Evolutionary conservation across 2,888 invertebrate genomes (phyloP).

Genomic region (Ligdia adustata): DNA sequence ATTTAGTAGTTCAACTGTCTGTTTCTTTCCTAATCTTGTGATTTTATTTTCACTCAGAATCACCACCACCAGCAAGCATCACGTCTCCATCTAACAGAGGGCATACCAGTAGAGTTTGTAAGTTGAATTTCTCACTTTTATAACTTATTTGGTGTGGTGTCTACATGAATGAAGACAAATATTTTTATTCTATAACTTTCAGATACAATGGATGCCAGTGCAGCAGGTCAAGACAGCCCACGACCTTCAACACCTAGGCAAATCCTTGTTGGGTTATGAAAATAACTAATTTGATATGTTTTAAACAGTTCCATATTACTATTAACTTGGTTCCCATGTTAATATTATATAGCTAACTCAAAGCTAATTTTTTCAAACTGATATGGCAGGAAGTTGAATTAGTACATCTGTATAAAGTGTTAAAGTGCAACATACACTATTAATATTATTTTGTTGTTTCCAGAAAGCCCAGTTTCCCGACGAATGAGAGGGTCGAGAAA

Average conservation of each 20-base stretch:
- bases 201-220: too few relatives aligned
- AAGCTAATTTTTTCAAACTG: too few relatives aligned
- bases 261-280: not conserved
- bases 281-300: not conserved
- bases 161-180: not conserved
- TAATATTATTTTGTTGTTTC: not conserved
- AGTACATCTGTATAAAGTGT: too few relatives aligned
- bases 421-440: too few relatives aligned
- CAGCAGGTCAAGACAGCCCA: too few relatives aligned
- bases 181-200: too few relatives aligned
- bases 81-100: not conserved
- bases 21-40: not conserved
- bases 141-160: not conserved
- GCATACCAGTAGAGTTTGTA: not conserved
- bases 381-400: too few relatives aligned
- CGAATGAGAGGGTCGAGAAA: not conserved
- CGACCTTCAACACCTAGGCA: not conserved
- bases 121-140: not conserved
- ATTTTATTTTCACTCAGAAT: constrained; percentile 1
- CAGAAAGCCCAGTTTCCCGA: too few relatives aligned
- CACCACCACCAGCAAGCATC: not conserved
- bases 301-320: too few relatives aligned
- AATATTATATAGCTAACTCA: too few relatives aligned
- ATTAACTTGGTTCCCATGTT: too few relatives aligned
- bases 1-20: not conserved